Conservation (phyloP, 2,797 vertebrate genomes). For the Apodemus agrarius region DNA sequence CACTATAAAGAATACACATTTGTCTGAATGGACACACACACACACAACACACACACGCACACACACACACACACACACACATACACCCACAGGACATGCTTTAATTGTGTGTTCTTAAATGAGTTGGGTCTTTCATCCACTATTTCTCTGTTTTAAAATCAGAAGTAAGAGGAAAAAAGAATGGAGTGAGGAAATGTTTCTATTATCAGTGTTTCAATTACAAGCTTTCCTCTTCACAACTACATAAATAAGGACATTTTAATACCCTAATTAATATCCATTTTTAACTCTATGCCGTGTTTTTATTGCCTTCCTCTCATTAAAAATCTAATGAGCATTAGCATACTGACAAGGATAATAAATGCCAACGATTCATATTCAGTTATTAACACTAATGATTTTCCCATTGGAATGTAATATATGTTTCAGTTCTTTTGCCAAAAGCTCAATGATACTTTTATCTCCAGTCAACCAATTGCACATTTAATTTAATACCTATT, state of each 20-base stretch:
- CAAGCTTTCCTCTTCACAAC: slow-evolving; percentile 75
- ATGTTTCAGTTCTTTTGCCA: slow-evolving; percentile 75
- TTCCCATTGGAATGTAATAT: slow-evolving; percentile 79
- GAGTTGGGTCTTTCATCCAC: not conserved
- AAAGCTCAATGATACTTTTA: slow-evolving; percentile 79
- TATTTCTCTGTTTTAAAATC: slow-evolving; percentile 49
- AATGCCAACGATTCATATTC: slow-evolving; percentile 79
- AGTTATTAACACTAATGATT: slow-evolving; percentile 80
- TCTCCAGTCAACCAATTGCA: slow-evolving; percentile 76
- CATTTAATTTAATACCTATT: slow-evolving; percentile 82
- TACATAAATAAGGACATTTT: slow-evolving; percentile 81
- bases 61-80: not conserved
- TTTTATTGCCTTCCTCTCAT: slow-evolving; percentile 80
- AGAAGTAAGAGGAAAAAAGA: not conserved
- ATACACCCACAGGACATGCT: not conserved
- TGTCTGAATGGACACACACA: not conserved
- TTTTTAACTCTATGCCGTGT: slow-evolving; percentile 78
- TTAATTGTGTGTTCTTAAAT: not conserved
- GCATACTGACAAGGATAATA: slow-evolving; percentile 83
- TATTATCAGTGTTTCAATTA: slow-evolving; percentile 70
- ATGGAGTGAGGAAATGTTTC: slow-evolving; percentile 62
- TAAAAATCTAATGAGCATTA: slow-evolving; percentile 84
- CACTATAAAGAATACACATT: slow-evolving; percentile 35
- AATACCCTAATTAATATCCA: slow-evolving; percentile 81
- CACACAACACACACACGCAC: not conserved